phyloP scores from a whole-genome alignment of 2,888 invertebrate species.

The Carabus problematicus region DNA sequence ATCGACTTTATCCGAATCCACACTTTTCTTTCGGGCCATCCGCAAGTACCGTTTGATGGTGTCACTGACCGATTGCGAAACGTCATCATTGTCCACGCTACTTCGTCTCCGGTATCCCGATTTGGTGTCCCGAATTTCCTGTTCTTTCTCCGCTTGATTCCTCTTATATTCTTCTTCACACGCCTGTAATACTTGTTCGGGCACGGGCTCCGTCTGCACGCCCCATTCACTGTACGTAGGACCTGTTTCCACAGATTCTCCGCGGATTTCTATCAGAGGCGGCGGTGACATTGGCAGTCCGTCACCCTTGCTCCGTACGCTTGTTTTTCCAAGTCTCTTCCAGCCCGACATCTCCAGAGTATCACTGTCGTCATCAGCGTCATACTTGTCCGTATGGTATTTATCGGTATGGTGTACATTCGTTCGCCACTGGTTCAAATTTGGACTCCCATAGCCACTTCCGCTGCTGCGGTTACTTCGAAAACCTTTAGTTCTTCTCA shows the following conservation, averaged over 20 bases:
- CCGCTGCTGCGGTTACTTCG: conserved; percentile 55
- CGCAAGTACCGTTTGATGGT: conserved; percentile 85
- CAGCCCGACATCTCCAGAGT: conserved; percentile 49
- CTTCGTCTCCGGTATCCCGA: conserved; percentile 68
- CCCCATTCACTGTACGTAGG: conserved; percentile 62
- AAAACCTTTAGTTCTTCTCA: conserved; percentile 71
- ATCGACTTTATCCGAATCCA: conserved; percentile 80
- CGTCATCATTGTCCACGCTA: conserved; percentile 83
- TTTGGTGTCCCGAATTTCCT: conserved; percentile 55
- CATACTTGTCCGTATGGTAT: conserved; percentile 46
- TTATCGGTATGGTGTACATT: conserved; percentile 48
- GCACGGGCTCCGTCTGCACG: conserved; percentile 69
- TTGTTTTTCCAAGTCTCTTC: conserved; percentile 44
- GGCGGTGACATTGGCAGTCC: conserved; percentile 62
- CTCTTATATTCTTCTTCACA: conserved; percentile 62
- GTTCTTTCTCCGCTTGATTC: conserved; percentile 59
- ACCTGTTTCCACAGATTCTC: conserved; percentile 66
- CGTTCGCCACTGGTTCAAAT: conserved; percentile 49
- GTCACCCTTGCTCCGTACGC: conserved; percentile 22
- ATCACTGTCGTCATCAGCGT: conserved; percentile 47
- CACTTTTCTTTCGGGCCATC: conserved; percentile 88
- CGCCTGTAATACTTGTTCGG: conserved; percentile 63
- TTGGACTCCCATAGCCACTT: conserved; percentile 30
- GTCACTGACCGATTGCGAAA: conserved; percentile 86
- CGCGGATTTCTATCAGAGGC: conserved; percentile 72